Evolutionary conservation across 37 sponge, comb jelly and placozoan genomes (phyloP).

Genomic region (Geodia barretti): DNA sequence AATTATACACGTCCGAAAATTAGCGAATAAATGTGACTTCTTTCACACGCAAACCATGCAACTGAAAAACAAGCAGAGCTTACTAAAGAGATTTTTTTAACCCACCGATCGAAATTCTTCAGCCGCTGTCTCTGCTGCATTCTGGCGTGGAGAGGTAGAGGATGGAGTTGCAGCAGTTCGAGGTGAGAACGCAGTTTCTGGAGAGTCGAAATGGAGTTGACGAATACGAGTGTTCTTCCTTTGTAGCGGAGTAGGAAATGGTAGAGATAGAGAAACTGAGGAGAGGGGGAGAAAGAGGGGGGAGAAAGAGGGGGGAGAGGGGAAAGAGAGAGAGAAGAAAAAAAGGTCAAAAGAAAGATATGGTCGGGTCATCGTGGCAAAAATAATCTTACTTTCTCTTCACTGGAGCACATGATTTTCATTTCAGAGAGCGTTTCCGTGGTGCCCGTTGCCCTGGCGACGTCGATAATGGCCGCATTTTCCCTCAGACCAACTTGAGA

Average conservation of each 20-base stretch:
- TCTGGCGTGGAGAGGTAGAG: conserved; percentile 88
- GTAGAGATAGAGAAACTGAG: conserved; percentile 83
- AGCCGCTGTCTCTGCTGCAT: conserved; percentile 96
- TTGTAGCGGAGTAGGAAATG: conserved; percentile 76
- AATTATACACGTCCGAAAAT: no score
- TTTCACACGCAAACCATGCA: not conserved
- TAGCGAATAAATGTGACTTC: no score
- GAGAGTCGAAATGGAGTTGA: conserved; percentile 86
- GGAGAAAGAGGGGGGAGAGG: conserved; percentile 1
- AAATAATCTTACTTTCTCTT: conserved; percentile 95
- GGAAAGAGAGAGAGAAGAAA: conserved; percentile 10
- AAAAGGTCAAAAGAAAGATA: not conserved
- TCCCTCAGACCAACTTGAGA: conserved; percentile 53
- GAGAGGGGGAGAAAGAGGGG: no score
- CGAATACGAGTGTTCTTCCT: conserved; percentile 88
- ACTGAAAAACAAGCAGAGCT: not conserved
- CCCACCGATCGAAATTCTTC: conserved; percentile 92
- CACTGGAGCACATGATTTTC: conserved; percentile 80
- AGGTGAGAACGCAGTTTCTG: conserved; percentile 63
- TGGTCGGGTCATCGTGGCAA: not conserved
- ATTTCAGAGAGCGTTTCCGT: conserved; percentile 86
- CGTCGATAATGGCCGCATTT: conserved; percentile 66
- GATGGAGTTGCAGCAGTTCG: conserved; percentile 61
- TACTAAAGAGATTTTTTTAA: no score
- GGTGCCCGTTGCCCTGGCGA: conserved; percentile 71